These are phyloP conservation scores for Steinernema khuongi DNA, from an alignment of 1,140 invertebrate genomes.

Conservation along the genomic window DNA sequence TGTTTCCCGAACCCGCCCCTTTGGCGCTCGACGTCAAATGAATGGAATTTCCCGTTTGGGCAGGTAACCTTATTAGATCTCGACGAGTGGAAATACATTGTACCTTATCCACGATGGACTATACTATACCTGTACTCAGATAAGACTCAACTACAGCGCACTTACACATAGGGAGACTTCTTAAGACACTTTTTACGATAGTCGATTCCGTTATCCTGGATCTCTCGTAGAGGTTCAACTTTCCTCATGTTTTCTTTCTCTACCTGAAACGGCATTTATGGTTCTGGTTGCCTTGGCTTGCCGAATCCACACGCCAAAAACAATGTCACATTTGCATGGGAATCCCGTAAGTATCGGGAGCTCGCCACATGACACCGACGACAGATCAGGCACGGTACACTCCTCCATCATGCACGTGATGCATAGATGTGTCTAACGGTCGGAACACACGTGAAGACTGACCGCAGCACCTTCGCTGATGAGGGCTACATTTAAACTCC, in stretches of 20 bases:
- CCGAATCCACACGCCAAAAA: background rate
- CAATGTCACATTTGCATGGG: background rate
- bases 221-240: background rate
- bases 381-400: background rate
- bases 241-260: background rate
- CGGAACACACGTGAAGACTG: background rate
- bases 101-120: too few species aligned
- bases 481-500: background rate
- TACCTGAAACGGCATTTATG: too few species aligned
- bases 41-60: background rate
- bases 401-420: background rate
- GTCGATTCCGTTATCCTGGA: background rate
- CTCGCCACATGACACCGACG: background rate
- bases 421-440: background rate
- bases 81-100: too few species aligned
- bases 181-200: background rate
- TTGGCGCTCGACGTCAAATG: background rate
- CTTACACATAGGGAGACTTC: background rate
- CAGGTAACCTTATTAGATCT: background rate
- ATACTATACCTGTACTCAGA: too few species aligned
- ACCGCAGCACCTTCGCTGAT: background rate
- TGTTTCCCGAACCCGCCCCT: background rate
- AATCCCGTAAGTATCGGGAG: background rate
- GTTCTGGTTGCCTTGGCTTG: too few species aligned
- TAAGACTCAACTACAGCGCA: too few species aligned